Percentiles rank a stretch among this genome's conserved stretches.
These are phyloP conservation scores for Drosophila testacea DNA, from an alignment of 2,888 invertebrate species.

Conservation along the genomic window DNA sequence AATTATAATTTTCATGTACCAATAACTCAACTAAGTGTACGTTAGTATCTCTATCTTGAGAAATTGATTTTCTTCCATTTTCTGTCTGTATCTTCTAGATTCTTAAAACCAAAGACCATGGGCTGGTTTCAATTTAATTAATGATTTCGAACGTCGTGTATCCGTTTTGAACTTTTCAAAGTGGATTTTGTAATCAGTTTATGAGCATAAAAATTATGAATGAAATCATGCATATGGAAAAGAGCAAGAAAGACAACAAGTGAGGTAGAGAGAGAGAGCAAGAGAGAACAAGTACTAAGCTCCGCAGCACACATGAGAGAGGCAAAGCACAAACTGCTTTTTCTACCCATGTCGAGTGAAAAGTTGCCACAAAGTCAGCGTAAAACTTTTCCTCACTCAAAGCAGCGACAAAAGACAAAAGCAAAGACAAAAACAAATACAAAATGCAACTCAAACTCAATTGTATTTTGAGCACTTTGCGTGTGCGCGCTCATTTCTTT, in stretches of 20 bases:
- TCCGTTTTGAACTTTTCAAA: constrained; percentile 68
- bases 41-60: constrained; percentile 58
- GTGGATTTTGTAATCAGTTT: constrained; percentile 70
- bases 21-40: constrained; percentile 72
- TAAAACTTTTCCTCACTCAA: constrained; percentile 28
- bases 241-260: constrained; percentile 24
- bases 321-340: constrained; percentile 35
- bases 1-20: constrained; percentile 77
- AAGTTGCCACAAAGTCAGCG: constrained; percentile 12
- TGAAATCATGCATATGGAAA: constrained; percentile 62
- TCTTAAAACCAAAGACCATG: constrained; percentile 47
- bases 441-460: constrained; percentile 49
- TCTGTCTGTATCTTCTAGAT: constrained; percentile 31
- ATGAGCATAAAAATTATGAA: constrained; percentile 65
- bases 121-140: constrained; percentile 76
- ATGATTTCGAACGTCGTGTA: constrained; percentile 70
- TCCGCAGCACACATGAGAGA: constrained; percentile 13
- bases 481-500: constrained; percentile 63
- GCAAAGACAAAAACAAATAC: constrained; percentile 41
- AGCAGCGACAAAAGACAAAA: constrained; percentile 25
- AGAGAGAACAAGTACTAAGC: not conserved
- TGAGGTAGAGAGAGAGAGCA: constrained; percentile 14
- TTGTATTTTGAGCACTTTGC: constrained; percentile 62
- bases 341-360: constrained; percentile 39
- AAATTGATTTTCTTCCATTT: constrained; percentile 71